Percentiles rank a stretch among this genome's conserved stretches.
phyloP scores from a whole-genome alignment of 2,113 vertebrate species.

The Peucedramus taeniatus region DNA sequence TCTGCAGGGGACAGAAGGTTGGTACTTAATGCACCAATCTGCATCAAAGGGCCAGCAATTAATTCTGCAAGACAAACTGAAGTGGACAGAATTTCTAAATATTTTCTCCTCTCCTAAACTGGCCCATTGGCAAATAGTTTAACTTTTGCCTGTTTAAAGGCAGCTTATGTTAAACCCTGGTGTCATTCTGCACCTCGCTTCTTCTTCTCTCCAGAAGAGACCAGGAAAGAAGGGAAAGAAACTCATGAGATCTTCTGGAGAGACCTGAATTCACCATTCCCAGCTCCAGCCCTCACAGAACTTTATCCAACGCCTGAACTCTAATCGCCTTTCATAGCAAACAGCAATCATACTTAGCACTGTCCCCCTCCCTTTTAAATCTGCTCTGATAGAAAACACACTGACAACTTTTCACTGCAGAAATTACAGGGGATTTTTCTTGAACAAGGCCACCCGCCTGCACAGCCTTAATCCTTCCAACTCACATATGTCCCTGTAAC shows the following conservation, averaged over 20 bases:
- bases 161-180: not conserved
- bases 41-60: not conserved
- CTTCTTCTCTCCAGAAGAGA: not conserved
- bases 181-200: not conserved
- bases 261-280: not conserved
- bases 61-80: conserved; percentile 15
- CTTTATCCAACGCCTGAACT: not conserved
- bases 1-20: not conserved
- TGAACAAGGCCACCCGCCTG: conserved; percentile 11
- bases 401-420: conserved; percentile 46
- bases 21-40: not conserved
- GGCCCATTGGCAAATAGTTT: not conserved
- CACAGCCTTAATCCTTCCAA: conserved; percentile 40
- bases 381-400: conserved; percentile 3
- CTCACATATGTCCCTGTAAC: conserved; percentile 47
- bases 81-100: not conserved
- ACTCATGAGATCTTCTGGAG: not conserved
- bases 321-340: conserved; percentile 3
- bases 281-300: not conserved
- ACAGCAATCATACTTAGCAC: not conserved
- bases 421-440: conserved; percentile 49
- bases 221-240: not conserved
- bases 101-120: not conserved
- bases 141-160: not conserved
- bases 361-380: not conserved